Evolutionary conservation across 2,113 vertebrate genomes (phyloP).

Genomic region (Mystacornis crossleyi): DNA sequence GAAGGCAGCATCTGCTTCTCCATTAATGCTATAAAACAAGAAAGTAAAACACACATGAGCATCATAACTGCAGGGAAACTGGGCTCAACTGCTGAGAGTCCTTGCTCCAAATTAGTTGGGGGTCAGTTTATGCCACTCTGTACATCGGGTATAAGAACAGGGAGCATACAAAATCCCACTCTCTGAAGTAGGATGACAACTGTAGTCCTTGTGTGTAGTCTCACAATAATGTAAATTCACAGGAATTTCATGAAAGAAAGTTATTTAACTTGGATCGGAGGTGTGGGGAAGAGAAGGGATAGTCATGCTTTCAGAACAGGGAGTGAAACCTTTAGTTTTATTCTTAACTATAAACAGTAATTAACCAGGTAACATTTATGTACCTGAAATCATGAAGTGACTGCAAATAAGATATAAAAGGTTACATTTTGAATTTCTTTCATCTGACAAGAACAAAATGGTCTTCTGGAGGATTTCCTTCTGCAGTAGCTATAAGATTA

Average conservation of each 20-base stretch:
- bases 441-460: background rate
- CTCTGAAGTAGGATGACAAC: background rate
- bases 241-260: background rate
- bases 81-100: background rate
- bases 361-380: slow-evolving; percentile 23
- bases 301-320: background rate
- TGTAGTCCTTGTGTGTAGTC: background rate
- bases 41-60: slow-evolving; percentile 34
- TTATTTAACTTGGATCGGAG: background rate
- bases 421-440: background rate
- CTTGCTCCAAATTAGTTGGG: background rate
- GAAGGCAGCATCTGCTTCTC: slow-evolving; percentile 77
- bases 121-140: background rate
- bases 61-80: background rate
- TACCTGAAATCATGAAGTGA: background rate
- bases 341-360: slow-evolving; percentile 45
- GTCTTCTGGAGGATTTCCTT: background rate
- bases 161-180: background rate
- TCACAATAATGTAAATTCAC: background rate
- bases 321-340: slow-evolving; percentile 51
- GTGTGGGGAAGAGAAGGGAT: background rate
- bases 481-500: background rate
- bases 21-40: slow-evolving; percentile 58
- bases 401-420: background rate
- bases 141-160: background rate